These are phyloP conservation scores for Aplysina aerophoba DNA, from an alignment of 37 sponge, comb jelly and placozoan species.

Conservation along the genomic window DNA sequence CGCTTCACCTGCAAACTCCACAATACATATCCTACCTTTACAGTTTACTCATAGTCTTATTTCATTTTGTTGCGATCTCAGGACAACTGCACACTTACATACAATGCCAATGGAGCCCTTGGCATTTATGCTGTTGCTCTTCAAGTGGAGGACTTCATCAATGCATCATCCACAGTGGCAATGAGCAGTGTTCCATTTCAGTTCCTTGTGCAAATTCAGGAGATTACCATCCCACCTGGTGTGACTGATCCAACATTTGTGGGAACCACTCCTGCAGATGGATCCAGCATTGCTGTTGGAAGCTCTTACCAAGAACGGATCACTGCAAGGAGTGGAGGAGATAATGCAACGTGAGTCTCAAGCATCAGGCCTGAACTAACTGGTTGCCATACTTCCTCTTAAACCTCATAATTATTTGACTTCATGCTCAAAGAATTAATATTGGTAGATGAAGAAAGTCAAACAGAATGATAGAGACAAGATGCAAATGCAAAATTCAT, in stretches of 20 bases:
- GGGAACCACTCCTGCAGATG: conserved; percentile 29
- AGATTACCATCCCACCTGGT: neutral
- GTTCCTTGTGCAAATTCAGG: conserved; percentile 32
- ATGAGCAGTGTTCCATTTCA: conserved; percentile 55
- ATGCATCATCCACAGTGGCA: neutral
- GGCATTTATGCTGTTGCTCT: conserved; percentile 45
- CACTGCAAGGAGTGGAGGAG: conserved; percentile 25
- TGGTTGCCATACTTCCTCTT: no score
- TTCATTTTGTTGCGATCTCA: no score
- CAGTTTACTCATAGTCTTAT: no score
- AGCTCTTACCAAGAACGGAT: conserved; percentile 19
- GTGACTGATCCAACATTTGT: neutral
- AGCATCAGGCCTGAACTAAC: neutral
- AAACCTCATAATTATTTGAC: no score
- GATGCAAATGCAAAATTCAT: no score
- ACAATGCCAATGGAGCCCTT: neutral
- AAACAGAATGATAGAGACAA: no score
- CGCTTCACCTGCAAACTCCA: no score
- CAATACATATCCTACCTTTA: no score
- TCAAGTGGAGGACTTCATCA: conserved; percentile 44
- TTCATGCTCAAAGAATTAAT: no score
- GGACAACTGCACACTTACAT: no score
- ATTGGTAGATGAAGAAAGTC: no score
- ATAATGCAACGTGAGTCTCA: conserved; percentile 16
- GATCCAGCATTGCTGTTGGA: conserved; percentile 30